Evolutionary conservation across 1,140 invertebrate species (phyloP).

Genomic region (Eufriesea mexicana): DNA sequence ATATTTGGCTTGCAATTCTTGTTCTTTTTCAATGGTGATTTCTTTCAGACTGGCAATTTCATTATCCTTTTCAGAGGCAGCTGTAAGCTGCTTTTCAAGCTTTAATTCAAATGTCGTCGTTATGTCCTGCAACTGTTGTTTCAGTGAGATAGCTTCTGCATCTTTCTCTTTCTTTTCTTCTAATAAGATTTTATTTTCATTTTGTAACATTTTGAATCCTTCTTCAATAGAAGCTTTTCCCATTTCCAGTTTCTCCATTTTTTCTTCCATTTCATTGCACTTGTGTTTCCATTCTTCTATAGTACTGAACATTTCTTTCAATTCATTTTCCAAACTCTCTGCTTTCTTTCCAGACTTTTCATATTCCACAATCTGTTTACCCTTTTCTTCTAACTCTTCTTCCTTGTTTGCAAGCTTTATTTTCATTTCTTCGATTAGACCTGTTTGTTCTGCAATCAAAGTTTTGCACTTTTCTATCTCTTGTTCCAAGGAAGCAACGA

Average conservation of each 20-base stretch:
- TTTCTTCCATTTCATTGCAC: conserved; percentile 73
- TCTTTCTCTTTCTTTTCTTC: conserved; percentile 67
- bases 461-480: conserved; percentile 80
- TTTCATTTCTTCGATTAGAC: conserved; percentile 76
- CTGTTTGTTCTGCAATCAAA: conserved; percentile 80
- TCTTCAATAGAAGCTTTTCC: conserved; percentile 69
- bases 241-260: conserved; percentile 64
- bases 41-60: conserved; percentile 63
- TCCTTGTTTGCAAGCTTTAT: conserved; percentile 70
- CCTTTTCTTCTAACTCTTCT: conserved; percentile 68
- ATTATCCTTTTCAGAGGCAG: conserved; percentile 59
- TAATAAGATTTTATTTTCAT: conserved; percentile 55
- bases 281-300: conserved; percentile 79
- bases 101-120: conserved; percentile 68
- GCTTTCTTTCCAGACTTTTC: conserved; percentile 57
- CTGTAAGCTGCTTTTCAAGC: conserved; percentile 38
- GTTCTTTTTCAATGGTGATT: conserved; percentile 78
- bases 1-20: conserved; percentile 82
- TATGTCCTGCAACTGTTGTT: conserved; percentile 75
- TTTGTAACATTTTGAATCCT: conserved; percentile 54
- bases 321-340: conserved; percentile 67
- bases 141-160: conserved; percentile 60
- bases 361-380: conserved; percentile 48
- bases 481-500: conserved; percentile 76
- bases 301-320: conserved; percentile 67